Percentiles rank a stretch among this genome's conserved stretches.
Evolutionary conservation across 2,888 invertebrate genomes (phyloP).

Genomic region (Cantharis flavilabris): DNA sequence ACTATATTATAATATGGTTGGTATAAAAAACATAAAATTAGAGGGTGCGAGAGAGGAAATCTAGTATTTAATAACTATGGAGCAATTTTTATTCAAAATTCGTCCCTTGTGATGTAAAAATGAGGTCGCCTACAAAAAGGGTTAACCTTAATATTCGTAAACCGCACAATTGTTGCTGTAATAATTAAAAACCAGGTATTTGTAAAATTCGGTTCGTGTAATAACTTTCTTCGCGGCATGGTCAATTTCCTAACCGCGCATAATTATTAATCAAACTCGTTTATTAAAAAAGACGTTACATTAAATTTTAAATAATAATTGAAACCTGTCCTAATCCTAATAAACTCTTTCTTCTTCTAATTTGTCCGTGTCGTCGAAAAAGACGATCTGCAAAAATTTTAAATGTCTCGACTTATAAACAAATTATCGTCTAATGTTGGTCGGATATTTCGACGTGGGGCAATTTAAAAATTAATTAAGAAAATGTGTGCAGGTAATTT

Average conservation of each 20-base stretch:
- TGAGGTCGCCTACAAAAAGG: background rate
- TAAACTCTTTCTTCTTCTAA: background rate
- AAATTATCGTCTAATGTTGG: background rate
- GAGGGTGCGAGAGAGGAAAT: background rate
- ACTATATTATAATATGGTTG: background rate
- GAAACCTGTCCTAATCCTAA: background rate
- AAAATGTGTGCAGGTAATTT: constrained; percentile 7
- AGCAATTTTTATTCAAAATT: background rate
- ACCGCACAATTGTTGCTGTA: background rate
- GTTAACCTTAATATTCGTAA: background rate
- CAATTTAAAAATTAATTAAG: background rate
- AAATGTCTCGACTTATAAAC: background rate
- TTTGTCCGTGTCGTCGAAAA: background rate
- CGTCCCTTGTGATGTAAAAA: background rate
- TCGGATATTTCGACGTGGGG: background rate
- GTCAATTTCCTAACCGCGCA: background rate
- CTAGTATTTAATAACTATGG: background rate
- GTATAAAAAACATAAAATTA: background rate
- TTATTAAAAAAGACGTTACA: background rate
- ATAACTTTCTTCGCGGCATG: background rate
- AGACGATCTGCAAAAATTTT: background rate
- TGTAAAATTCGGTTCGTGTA: background rate
- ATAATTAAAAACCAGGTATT: background rate
- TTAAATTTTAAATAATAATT: background rate
- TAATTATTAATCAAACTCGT: background rate